A percentile compares a stretch with the other conserved stretches of the same genome.
These are phyloP conservation scores for Drosophila kikkawai DNA, from an alignment of 1,140 invertebrate species.

Conservation along the genomic window DNA sequence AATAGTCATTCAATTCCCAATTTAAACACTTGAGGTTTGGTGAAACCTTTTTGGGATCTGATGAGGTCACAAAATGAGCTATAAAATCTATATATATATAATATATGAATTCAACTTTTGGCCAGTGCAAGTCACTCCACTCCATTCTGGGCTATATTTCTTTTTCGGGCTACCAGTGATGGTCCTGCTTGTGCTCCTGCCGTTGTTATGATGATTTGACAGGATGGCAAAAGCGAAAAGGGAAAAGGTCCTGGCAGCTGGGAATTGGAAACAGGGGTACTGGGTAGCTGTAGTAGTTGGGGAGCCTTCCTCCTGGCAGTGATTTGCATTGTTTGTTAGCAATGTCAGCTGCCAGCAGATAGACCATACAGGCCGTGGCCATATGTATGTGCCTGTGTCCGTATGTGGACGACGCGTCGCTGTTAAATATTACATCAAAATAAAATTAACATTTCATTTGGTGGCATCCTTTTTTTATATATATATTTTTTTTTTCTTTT, in stretches of 20 bases:
- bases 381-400: conserved; percentile 21
- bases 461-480: conserved; percentile 56
- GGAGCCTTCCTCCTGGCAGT: conserved; percentile 35
- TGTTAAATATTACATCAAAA: conserved; percentile 68
- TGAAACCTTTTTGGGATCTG: background rate
- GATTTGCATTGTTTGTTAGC: conserved; percentile 77
- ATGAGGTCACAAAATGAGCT: conserved; percentile 3
- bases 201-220: conserved; percentile 61
- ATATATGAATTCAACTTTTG: background rate
- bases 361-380: conserved; percentile 25
- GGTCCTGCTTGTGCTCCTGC: conserved; percentile 14
- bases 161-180: background rate
- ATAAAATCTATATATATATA: background rate
- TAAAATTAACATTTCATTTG: conserved; percentile 82
- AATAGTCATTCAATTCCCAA: background rate
- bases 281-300: background rate
- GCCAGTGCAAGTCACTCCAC: conserved; percentile 20
- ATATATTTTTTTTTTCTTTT: conserved; percentile 39
- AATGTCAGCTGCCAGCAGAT: conserved; percentile 73
- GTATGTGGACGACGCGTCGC: conserved; percentile 44
- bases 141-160: background rate
- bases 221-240: conserved; percentile 38
- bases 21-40: background rate
- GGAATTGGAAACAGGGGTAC: background rate
- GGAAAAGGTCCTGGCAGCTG: conserved; percentile 10